Evolutionary conservation across 1,140 invertebrate genomes (phyloP).

Genomic region (Calliopsis andreniformis): DNA sequence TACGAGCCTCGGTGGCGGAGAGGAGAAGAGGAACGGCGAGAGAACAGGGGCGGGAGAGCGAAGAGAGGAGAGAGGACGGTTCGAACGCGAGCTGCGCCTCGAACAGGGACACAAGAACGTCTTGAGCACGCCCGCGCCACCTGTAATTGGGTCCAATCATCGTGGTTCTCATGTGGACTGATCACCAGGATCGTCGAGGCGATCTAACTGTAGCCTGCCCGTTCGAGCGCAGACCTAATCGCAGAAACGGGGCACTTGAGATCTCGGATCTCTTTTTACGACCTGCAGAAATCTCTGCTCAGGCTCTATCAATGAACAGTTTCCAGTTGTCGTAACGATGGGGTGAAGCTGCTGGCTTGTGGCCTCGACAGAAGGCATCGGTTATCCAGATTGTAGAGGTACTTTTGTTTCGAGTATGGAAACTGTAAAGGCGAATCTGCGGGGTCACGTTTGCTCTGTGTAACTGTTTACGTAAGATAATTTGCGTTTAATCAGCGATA

Average conservation of each 20-base stretch:
- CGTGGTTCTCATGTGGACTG: constrained; percentile 66
- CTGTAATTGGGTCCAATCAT: constrained; percentile 80
- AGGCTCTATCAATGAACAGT: no score
- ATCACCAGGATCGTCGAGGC: constrained; percentile 1
- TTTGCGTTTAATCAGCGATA: not conserved
- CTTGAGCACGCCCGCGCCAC: constrained; percentile 72
- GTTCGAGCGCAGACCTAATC: not conserved
- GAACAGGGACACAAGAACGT: constrained; percentile 69
- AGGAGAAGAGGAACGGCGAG: constrained; percentile 18
- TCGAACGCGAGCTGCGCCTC: constrained; percentile 58
- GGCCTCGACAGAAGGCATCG: no score
- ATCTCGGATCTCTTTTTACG: not conserved
- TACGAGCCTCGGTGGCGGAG: constrained; percentile 31
- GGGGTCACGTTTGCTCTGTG: not conserved
- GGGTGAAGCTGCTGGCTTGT: no score
- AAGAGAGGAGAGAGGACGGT: constrained; percentile 37
- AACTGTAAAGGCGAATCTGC: no score
- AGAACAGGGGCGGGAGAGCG: constrained; percentile 19
- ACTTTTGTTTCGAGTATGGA: no score
- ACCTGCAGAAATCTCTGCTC: no score
- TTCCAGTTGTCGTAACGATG: no score
- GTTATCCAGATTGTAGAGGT: no score
- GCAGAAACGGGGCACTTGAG: not conserved
- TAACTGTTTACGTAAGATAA: not conserved
- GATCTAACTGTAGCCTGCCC: not conserved